Conservation (phyloP, 2,888 invertebrate genomes). For the Cephus nigrinus region DNA sequence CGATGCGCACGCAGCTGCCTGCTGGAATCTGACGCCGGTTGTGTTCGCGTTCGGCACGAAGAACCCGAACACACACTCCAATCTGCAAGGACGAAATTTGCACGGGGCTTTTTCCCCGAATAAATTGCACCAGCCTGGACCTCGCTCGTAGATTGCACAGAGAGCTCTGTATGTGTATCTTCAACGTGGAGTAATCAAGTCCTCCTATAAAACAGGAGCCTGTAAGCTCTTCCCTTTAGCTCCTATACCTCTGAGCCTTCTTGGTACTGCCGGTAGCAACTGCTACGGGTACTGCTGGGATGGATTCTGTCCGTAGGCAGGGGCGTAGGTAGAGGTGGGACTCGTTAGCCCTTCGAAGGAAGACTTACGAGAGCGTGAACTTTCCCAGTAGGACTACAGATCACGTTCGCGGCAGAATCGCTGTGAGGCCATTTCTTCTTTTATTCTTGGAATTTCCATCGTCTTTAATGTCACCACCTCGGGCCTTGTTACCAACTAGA, state of each 20-base stretch:
- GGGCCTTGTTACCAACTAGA: not conserved
- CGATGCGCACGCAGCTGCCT: not conserved
- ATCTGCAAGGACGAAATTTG: not conserved
- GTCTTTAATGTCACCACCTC: not conserved
- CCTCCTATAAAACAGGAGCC: not conserved
- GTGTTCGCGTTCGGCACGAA: not conserved
- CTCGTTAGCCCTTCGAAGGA: constrained; percentile 47
- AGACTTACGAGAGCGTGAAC: constrained; percentile 41
- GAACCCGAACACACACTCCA: not conserved
- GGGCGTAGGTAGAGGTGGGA: constrained; percentile 10
- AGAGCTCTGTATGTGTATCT: not conserved
- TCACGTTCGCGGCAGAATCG: constrained; percentile 22
- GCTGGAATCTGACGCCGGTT: not conserved
- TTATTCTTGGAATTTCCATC: not conserved
- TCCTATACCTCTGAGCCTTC: not conserved
- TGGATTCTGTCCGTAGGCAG: not conserved
- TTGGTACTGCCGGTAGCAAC: not conserved
- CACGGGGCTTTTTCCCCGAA: not conserved
- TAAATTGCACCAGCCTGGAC: not conserved
- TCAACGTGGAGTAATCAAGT: not conserved
- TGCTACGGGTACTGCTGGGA: not conserved
- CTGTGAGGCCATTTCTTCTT: not conserved
- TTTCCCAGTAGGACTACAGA: constrained; percentile 36
- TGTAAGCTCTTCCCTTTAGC: not conserved
- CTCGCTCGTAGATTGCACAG: not conserved